Evolutionary conservation across 2,888 invertebrate species (phyloP).

Genomic region (Drosophila dives): DNA sequence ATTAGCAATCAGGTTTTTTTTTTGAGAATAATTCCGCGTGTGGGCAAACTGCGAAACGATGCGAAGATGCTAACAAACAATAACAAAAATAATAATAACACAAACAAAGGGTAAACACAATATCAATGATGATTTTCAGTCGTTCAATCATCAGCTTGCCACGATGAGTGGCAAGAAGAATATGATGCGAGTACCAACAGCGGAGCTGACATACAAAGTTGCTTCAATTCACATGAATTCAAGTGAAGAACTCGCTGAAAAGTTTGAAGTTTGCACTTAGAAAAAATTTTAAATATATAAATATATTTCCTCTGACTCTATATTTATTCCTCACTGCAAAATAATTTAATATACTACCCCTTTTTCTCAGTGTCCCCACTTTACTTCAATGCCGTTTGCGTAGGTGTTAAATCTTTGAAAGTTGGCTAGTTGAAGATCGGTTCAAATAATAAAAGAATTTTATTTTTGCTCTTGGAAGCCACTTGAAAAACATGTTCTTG

Average conservation of each 20-base stretch:
- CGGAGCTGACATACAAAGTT: conserved; percentile 16
- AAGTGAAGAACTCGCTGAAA: conserved; percentile 16
- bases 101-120: background rate
- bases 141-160: conserved; percentile 21
- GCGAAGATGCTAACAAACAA: background rate
- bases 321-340: background rate
- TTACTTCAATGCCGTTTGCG: background rate
- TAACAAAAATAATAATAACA: background rate
- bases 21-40: conserved; percentile 23
- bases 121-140: conserved; percentile 27
- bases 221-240: conserved; percentile 23
- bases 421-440: conserved; percentile 25
- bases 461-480: conserved; percentile 11
- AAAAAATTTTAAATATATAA: background rate
- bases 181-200: background rate
- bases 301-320: background rate
- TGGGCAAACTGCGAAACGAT: conserved; percentile 25
- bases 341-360: background rate
- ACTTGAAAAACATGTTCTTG: background rate
- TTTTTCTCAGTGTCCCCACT: conserved; percentile 7
- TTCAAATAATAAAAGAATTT: conserved; percentile 3
- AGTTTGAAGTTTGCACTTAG: conserved; percentile 3
- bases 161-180: conserved; percentile 1
- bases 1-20: conserved; percentile 53
- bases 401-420: conserved; percentile 31